A percentile compares a stretch with the other conserved stretches of the same genome.
phyloP scores from a whole-genome alignment of 2,888 invertebrate genomes.

The Cerastis rubricosa region DNA sequence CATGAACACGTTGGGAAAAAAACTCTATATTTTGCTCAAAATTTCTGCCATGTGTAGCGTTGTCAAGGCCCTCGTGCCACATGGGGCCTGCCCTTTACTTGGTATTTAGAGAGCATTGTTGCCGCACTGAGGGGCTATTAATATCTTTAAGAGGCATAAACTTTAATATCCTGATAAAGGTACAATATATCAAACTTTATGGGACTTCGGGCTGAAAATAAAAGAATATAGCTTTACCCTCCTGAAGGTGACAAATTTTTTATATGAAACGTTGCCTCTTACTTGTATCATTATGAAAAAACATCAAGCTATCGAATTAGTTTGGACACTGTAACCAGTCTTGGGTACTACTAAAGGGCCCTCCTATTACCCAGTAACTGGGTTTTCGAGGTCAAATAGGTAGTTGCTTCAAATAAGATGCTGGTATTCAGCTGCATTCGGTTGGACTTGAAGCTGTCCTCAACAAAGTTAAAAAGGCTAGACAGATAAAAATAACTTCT shows the following conservation, averaged over 20 bases:
- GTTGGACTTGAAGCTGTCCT: no score
- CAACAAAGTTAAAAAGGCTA: no score
- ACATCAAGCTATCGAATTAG: no score
- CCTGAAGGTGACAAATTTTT: constrained; percentile 51
- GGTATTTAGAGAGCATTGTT: constrained; percentile 72
- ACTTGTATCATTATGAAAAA: background rate
- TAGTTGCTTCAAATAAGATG: no score
- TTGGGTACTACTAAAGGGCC: no score
- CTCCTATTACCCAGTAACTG: no score
- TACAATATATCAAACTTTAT: constrained; percentile 60
- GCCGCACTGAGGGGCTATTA: constrained; percentile 61
- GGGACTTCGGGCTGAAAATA: constrained; percentile 37
- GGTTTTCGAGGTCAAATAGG: no score
- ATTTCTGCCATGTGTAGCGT: constrained; percentile 36
- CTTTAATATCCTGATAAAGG: constrained; percentile 60
- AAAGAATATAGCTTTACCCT: constrained; percentile 44
- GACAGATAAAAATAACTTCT: no score
- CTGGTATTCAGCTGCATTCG: no score
- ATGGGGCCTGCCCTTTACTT: constrained; percentile 70
- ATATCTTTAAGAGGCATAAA: constrained; percentile 59
- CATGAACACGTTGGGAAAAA: background rate
- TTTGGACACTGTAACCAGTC: no score
- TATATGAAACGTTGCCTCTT: background rate
- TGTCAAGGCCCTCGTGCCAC: constrained; percentile 56
- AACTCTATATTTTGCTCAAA: background rate